Evolutionary conservation across 2,888 invertebrate species (phyloP), one percentile per base, ranked within the genome.

Genomic region (Sesia apiformis): DNA sequence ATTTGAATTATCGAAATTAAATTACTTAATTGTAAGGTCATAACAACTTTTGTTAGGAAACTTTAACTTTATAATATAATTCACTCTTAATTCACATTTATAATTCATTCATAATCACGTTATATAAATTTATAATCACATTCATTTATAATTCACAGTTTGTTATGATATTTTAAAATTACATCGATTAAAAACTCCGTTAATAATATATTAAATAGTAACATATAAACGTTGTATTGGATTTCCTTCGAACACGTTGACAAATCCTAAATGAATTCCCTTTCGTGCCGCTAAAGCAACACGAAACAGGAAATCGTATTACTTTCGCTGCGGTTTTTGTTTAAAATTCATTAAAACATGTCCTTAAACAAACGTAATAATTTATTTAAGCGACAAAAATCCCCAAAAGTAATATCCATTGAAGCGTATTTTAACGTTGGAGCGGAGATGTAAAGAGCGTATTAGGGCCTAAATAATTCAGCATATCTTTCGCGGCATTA

Each of bases 401-500:
- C 82, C 82, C 74, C 74, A 73, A 85, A 87, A 83, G 87, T 82
- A 85, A 84, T 85, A 85, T 82, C 75, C 82, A 84, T 83, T 84
- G 81, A 83, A 71, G 85, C 83, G 80, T 83, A 79, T 64, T 82
- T 81, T 80, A 77, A 81, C 74, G 69, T 72, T 76, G 64, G 74
- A 74, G 66, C 66, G 70, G 65, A 70, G 68, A 75, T 69, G 72
- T 66, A 62, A 65, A 64, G 61, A 71, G 72, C 80, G 83, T 81
- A 85, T 88, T 86, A 85, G 60, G 77, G 75, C 72, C 84, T 89
- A 83, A 88, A 88, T 87, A 84, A 89, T 89, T 88, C 88, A 86
- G 81, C 76, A 78, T 87, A 88, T 87, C 87, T 84, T 81, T 79
- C 75, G 70, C 72, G 70, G 85, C 79, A 87, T 88, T 88, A 88